Base-by-base conservation (phyloP, 2,113 vertebrate genomes). In the Rattus rattus region DNA sequence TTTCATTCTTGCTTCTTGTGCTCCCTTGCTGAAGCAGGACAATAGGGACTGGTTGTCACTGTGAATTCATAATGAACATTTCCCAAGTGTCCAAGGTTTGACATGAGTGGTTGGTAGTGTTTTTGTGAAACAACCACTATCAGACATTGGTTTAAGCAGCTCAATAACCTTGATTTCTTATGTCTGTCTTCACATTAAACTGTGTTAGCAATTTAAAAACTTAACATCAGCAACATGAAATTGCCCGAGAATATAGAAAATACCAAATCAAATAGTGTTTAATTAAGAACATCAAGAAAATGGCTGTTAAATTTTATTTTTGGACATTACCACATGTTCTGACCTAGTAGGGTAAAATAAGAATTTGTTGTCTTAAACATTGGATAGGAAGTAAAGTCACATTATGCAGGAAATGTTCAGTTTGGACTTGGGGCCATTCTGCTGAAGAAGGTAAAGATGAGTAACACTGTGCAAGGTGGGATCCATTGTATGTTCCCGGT, bases 161-260 rank as follows among this genome's bases (percentile, higher is more conserved):
- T 17, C 14, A 76, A 19, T 80, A 85, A 94, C 73, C 39, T 88
- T 91, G 73, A 75, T 80, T 91, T 94, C 49, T 90, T 88, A 19
- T 70, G 12, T 86, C 33, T 5, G 61, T 95, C 26, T 86, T 56
- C 33, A 72, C 47, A 54, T 87, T 92, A 77, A 95, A 86, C 26
- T 93, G 33, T 72, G 12, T 59, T 81, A 76, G 39, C 22, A n/a
- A 49, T 94, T 47, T 52, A n/a, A 86, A 91, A 95, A 49, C 16
- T 93, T 16, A 26, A 54, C 49, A 84, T 33, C 20, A 80, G 90
- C n/a, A 95, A 88, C 88, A 76, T 67, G 56, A 67, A 70, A 61
- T 72, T 4, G 4, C 33, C 79, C 88, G 16, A 91, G 6, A 69
- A 5, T 56, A 39, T 33, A 81, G 39, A 59, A 93, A 93, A 89